phyloP scores from a whole-genome alignment of 1,140 invertebrate genomes.

The Drosophila subpulchrella region DNA sequence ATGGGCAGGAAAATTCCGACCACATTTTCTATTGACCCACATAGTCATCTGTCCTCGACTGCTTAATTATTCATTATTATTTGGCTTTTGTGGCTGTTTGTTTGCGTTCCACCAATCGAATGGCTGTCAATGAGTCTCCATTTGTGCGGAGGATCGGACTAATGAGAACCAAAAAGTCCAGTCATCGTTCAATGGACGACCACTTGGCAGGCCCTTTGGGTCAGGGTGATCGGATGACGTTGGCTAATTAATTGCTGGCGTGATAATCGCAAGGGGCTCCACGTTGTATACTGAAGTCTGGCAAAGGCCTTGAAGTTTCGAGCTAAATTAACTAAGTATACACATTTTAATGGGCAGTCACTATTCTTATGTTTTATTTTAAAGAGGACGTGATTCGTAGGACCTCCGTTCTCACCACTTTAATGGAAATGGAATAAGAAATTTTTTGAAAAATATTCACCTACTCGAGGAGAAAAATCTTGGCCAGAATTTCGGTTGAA shows the following conservation, averaged over 20 bases:
- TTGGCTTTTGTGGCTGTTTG: slow-evolving; percentile 41
- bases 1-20: slow-evolving; percentile 1
- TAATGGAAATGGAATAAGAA: too few relatives aligned
- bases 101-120: slow-evolving; percentile 20
- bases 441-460: background rate
- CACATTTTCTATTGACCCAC: slow-evolving; percentile 51
- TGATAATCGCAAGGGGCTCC: background rate
- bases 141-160: slow-evolving; percentile 12
- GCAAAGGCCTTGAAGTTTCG: too few relatives aligned
- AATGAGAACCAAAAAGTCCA: slow-evolving; percentile 28
- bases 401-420: too few relatives aligned
- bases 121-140: slow-evolving; percentile 22
- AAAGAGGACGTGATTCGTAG: too few relatives aligned
- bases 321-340: too few relatives aligned
- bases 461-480: background rate
- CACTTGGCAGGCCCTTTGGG: slow-evolving; percentile 48
- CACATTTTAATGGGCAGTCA: too few relatives aligned
- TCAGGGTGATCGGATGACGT: slow-evolving; percentile 44
- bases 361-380: too few relatives aligned
- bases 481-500: slow-evolving; percentile 12
- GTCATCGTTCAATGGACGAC: slow-evolving; percentile 25
- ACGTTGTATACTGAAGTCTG: too few relatives aligned
- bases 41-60: slow-evolving; percentile 24
- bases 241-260: slow-evolving; percentile 1
- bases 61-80: slow-evolving; percentile 66